Evolutionary conservation across 1,140 invertebrate species (phyloP).

Genomic region (Brevipalpus yothersi): DNA sequence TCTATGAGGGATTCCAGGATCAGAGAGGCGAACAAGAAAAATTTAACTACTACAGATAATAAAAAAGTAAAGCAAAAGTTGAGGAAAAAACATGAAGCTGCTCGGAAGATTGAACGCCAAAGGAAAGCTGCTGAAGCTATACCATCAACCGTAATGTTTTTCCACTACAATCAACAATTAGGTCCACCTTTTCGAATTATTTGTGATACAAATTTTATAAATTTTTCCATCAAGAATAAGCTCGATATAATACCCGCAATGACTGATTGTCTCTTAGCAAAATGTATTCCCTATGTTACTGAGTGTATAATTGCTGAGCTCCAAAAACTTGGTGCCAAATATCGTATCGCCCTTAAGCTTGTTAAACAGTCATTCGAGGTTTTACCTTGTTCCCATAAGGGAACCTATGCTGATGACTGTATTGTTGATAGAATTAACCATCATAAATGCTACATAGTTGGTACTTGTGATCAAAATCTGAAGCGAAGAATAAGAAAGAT

Average conservation of each 20-base stretch:
- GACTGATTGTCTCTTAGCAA: constrained; percentile 98
- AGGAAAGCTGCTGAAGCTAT: background rate
- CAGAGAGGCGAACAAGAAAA: background rate
- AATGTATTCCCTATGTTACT: constrained; percentile 93
- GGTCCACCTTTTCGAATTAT: constrained; percentile 93
- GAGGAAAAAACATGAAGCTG: no score
- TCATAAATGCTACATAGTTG: constrained; percentile 98
- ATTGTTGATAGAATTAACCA: constrained; percentile 79
- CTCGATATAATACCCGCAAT: constrained; percentile 86
- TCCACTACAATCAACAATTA: constrained; percentile 94
- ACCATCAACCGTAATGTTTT: constrained; percentile 38
- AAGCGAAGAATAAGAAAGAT: constrained; percentile 90
- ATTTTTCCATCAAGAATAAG: constrained; percentile 97
- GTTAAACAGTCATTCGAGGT: constrained; percentile 89
- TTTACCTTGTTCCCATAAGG: constrained; percentile 81
- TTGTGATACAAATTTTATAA: constrained; percentile 95
- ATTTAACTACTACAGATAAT: no score
- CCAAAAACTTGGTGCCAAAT: constrained; percentile 87
- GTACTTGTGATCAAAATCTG: constrained; percentile 93
- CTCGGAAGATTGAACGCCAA: background rate
- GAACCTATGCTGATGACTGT: constrained; percentile 98
- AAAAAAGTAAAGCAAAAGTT: no score
- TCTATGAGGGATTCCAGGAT: background rate
- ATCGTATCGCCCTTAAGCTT: constrained; percentile 80
- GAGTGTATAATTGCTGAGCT: constrained; percentile 97